Evolutionary conservation across 1,140 invertebrate species (phyloP).

Genomic region (Steinernema khuongi): DNA sequence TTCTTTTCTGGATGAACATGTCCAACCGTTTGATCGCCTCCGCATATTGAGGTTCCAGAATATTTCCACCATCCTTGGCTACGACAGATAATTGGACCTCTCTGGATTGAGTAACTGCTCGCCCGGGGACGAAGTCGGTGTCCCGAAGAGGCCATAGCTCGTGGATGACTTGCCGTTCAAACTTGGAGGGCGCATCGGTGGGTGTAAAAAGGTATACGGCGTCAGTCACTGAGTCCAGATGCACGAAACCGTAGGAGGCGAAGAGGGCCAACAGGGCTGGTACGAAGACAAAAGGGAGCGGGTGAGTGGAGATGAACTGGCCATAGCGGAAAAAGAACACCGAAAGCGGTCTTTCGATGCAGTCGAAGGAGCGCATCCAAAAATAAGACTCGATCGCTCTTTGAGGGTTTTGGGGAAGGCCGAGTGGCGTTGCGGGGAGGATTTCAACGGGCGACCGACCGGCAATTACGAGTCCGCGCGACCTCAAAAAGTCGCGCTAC

Average conservation of each 20-base stretch:
- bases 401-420: background rate
- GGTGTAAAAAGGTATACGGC: slow-evolving; percentile 54
- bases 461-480: background rate
- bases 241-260: slow-evolving; percentile 41
- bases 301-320: slow-evolving; percentile 43
- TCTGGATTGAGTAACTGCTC: slow-evolving; percentile 55
- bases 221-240: slow-evolving; percentile 50
- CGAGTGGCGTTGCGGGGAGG: background rate
- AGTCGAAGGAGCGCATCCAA: slow-evolving; percentile 42
- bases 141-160: slow-evolving; percentile 54
- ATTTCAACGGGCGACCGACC: slow-evolving; percentile 6
- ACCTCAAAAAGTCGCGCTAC: slow-evolving; percentile 14
- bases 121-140: slow-evolving; percentile 52
- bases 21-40: slow-evolving; percentile 49
- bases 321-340: slow-evolving; percentile 52
- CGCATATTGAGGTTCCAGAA: slow-evolving; percentile 50
- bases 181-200: slow-evolving; percentile 47
- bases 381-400: background rate
- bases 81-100: slow-evolving; percentile 53
- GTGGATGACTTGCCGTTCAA: slow-evolving; percentile 50
- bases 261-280: slow-evolving; percentile 49
- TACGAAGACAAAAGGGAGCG: slow-evolving; percentile 50
- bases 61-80: slow-evolving; percentile 51
- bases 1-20: slow-evolving; percentile 46
- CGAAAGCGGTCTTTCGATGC: slow-evolving; percentile 49